Conservation (phyloP, 2,888 invertebrate species). For the Eupithecia subfuscata region DNA sequence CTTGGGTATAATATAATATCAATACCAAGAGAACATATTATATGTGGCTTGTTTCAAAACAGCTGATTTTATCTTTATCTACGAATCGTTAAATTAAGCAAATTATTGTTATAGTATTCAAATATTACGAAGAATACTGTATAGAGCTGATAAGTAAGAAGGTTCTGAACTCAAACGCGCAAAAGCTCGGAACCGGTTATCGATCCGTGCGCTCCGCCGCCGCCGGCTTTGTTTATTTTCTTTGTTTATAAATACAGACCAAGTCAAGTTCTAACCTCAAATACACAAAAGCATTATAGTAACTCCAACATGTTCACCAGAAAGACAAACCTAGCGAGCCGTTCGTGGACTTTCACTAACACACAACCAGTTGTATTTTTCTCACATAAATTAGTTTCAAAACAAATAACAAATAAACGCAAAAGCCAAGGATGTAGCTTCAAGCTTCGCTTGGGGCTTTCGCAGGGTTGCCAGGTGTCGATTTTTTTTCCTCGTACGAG, state of each 20-base stretch:
- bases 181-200: conserved; percentile 5
- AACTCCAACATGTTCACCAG: conserved; percentile 13
- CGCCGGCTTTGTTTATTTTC: conserved; percentile 24
- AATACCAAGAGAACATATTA: not conserved
- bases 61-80: not conserved
- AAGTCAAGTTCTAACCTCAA: conserved; percentile 45
- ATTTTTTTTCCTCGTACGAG: too few relatives aligned
- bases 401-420: not conserved
- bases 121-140: not conserved
- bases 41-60: not conserved
- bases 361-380: not conserved
- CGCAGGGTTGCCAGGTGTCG: too few relatives aligned
- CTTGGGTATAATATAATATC: not conserved
- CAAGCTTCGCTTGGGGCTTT: not conserved
- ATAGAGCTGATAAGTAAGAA: not conserved
- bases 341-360: not conserved
- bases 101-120: not conserved
- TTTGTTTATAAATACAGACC: conserved; percentile 36
- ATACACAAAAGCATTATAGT: conserved; percentile 39
- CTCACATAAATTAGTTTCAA: not conserved
- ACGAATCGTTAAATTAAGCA: not conserved
- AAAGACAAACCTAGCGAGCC: not conserved
- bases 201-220: not conserved
- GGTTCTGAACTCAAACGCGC: not conserved
- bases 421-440: not conserved